Evolutionary conservation across 2,113 vertebrate genomes (phyloP).

Genomic region (Excalfactoria chinensis): DNA sequence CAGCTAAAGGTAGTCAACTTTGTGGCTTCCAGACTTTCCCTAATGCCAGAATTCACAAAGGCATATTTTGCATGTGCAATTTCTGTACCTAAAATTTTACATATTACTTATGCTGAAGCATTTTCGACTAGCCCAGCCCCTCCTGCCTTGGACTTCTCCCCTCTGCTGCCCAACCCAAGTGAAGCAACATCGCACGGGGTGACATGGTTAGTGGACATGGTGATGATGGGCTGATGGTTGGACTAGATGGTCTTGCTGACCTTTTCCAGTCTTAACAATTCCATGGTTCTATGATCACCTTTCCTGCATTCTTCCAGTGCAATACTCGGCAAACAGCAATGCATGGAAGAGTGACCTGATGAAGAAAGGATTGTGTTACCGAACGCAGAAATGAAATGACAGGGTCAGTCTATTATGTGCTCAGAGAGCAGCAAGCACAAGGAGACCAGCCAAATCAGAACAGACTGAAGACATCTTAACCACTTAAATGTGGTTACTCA

Average conservation of each 20-base stretch:
- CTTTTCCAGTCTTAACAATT: too few relatives aligned
- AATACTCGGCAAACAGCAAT: background rate
- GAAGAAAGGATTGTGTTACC: conserved; percentile 10
- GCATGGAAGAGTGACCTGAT: background rate
- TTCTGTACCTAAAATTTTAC: background rate
- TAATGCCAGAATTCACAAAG: background rate
- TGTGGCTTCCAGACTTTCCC: background rate
- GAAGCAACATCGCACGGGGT: background rate
- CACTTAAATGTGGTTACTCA: background rate
- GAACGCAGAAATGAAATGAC: background rate
- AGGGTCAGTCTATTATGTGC: background rate
- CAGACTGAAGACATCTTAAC: conserved; percentile 8
- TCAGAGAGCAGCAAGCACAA: background rate
- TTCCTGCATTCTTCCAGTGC: background rate
- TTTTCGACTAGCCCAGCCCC: conserved; percentile 4
- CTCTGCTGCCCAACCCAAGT: background rate
- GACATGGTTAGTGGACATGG: too few relatives aligned
- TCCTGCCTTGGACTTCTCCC: background rate
- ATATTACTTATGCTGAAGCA: background rate
- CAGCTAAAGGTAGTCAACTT: background rate
- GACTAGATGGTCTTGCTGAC: too few relatives aligned
- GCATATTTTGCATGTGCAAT: background rate
- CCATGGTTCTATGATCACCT: background rate
- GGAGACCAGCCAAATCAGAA: conserved; percentile 11
- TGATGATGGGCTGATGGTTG: too few relatives aligned